Base-by-base conservation (phyloP, 2,888 invertebrate species). In the Tiliacea citrago region DNA sequence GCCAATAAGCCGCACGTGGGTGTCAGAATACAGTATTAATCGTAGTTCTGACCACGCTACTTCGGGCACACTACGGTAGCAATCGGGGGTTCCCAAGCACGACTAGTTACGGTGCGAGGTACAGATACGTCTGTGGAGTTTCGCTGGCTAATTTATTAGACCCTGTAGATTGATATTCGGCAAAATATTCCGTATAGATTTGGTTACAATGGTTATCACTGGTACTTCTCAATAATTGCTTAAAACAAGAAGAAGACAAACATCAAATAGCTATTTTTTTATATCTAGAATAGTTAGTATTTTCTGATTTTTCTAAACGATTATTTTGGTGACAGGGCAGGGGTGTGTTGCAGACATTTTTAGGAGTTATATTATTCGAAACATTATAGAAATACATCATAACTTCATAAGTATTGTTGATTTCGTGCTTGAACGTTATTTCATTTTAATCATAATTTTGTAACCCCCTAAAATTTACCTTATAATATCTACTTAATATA, bases 141-240 rank as follows among this genome's bases (percentile, higher is more conserved):
- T 29, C 29, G 29, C 29, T 29, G 29, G 3, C 29, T 2, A 29
- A 29, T 29, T 29, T 29, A 29, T 29, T 29, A 2, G 29, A 29
- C 29, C 29, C 29, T 29, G 29, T 29, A 24, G 51, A 63, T 62
- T 18, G 7, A 53, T 42, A 18, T 39, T 69, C 24, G 21, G 29
- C 24, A n/a, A 42, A 51, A 42, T 29, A 53, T 53, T 66, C 18
- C n/a, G 29, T 67, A 29, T 45, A 63, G 42, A n/a, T 65, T 70
- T 65, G 10, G 7, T 24, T 65, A 42, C 24, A 63, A 18, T 63
- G 24, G 18, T 29, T 24, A 63, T 63, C 18, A 63, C 21, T 65
- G 21, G 16, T 53, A 21, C 42, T 63, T 21, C 13, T 42, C 24
- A 9, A 29, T 21, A 55, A 24, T 18, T 55, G 42, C 9, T 9